Evolutionary conservation across 1,140 invertebrate species (phyloP), one percentile per base, ranked within the genome.

Genomic region (Varroa destructor): DNA sequence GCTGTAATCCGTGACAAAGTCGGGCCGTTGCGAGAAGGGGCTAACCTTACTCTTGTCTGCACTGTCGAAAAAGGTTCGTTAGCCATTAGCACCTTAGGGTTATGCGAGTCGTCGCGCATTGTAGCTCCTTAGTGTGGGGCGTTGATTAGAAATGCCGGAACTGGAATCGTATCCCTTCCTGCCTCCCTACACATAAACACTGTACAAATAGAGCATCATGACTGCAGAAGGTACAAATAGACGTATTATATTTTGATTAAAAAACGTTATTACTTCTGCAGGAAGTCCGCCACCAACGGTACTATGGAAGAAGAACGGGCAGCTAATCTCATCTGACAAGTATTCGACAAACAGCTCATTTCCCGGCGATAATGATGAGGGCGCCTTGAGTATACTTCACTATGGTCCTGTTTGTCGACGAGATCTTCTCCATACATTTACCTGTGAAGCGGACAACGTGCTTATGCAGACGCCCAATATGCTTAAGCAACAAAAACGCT

Each of bases 381-480:
- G 61, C 40, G 61, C 61, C 10, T 14, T 67, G 12, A 67, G 61
- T 37, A 46, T 67, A 12, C 61, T 67, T 37, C 61, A 67, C 61
- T 67, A 36, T 46, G 61, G 61, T 37, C 61, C 61, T 4, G 61
- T 67, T 12, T 14, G 46, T 43, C 61, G 61, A 36, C 61, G 61
- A 46, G 61, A 67, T 67, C 61, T 67, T 2, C 61, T 67, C 61
- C 61, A 67, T 40, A 67, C 61, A 37, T 67, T 67, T 37, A 67
- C 61, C 3, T 67, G 61, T 40, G 61, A 67, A 67, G 61, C 61
- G 40, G 61, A 67, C 61, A 67, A 67, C 37, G 61, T 67, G 12
- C 61, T 67, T 46, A 67, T 67, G 61, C 40, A 67, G 46, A 67
- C 61, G 10, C 61, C 61, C 5, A 37, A 40, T 37, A 67, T 67